Conservation (phyloP, 2,888 invertebrate genomes). For the Drosophila formosana region DNA sequence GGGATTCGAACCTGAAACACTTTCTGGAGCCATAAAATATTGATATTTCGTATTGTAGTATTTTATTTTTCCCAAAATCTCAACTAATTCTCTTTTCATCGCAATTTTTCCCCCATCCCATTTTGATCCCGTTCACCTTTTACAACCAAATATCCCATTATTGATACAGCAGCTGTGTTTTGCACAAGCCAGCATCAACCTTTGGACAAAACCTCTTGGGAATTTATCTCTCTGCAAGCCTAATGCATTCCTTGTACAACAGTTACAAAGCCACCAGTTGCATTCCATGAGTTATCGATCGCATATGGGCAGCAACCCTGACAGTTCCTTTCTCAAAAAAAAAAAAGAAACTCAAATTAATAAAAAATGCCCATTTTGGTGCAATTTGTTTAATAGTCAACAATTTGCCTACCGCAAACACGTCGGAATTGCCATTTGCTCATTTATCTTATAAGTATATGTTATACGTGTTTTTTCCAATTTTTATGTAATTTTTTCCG, state of each 20-base stretch:
- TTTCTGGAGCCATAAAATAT: too few species aligned
- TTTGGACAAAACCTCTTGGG: constrained; percentile 1
- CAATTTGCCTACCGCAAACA: constrained; percentile 57
- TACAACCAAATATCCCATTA: background rate
- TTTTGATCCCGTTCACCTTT: background rate
- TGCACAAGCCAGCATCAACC: background rate
- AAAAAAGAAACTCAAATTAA: background rate
- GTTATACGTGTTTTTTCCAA: constrained; percentile 38
- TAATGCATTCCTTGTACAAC: constrained; percentile 9
- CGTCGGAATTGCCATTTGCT: constrained; percentile 66
- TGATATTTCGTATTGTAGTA: too few species aligned
- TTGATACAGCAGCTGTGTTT: background rate
- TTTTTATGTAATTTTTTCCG: constrained; percentile 19
- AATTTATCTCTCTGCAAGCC: constrained; percentile 5
- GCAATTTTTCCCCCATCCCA: background rate
- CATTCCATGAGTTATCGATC: constrained; percentile 30
- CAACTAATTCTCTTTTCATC: too few species aligned
- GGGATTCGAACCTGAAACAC: background rate
- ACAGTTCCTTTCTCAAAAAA: constrained; percentile 32
- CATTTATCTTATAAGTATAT: constrained; percentile 58
- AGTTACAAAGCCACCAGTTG: background rate
- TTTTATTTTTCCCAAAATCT: too few species aligned
- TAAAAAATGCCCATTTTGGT: constrained; percentile 35
- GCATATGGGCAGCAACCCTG: constrained; percentile 21
- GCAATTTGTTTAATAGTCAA: constrained; percentile 57